Percentiles rank a stretch among this genome's conserved stretches.
phyloP scores from a whole-genome alignment of 1,140 invertebrate genomes.

The Acyrthosiphon pisum region DNA sequence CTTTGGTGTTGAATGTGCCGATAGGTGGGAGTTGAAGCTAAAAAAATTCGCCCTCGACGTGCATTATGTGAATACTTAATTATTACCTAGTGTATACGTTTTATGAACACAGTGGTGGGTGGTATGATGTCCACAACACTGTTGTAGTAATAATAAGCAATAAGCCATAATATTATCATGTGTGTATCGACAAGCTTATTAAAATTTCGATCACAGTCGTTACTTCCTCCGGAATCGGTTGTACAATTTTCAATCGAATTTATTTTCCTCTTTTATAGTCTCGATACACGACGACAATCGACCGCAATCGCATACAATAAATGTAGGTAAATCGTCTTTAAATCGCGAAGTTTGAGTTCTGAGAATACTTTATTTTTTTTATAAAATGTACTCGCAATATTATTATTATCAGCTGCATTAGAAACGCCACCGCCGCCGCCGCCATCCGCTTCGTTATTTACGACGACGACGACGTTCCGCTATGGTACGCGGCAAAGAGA shows the following conservation, averaged over 20 bases:
- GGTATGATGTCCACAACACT: not conserved
- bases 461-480: not conserved
- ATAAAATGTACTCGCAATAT: not conserved
- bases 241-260: not conserved
- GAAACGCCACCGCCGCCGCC: not conserved
- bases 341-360: not conserved
- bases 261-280: not conserved
- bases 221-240: not conserved
- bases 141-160: not conserved
- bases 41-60: not conserved
- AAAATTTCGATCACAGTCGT: not conserved
- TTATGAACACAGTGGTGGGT: not conserved
- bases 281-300: not conserved
- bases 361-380: not conserved
- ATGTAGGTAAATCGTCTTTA: not conserved
- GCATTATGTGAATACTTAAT: not conserved
- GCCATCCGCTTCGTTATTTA: constrained; percentile 3
- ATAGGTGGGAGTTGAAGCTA: not conserved
- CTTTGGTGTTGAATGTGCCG: not conserved
- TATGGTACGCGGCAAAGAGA: constrained; percentile 13
- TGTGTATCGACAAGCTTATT: not conserved
- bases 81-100: not conserved
- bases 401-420: not conserved
- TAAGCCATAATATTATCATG: not conserved
- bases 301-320: not conserved